phyloP scores from a whole-genome alignment of 2,113 vertebrate species.

The Colossoma macropomum region DNA sequence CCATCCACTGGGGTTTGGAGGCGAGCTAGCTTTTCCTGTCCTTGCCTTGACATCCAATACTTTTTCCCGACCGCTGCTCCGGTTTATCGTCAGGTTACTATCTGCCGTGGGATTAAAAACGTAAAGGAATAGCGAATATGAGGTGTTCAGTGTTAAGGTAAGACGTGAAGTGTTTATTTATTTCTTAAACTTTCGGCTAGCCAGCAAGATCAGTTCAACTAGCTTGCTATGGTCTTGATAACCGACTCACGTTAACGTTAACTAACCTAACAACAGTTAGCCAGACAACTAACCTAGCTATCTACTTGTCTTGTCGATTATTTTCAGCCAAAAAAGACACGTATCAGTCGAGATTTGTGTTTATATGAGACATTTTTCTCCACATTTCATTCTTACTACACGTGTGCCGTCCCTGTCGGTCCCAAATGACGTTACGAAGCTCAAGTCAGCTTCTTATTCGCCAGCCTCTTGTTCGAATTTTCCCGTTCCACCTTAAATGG shows the following conservation, averaged over 20 bases:
- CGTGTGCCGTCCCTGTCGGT: too few species aligned
- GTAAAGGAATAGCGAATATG: not conserved
- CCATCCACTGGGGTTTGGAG: not conserved
- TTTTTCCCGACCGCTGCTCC: not conserved
- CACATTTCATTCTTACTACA: too few species aligned
- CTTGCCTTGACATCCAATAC: slow-evolving; percentile 32
- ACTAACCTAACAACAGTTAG: not conserved
- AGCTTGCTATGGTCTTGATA: not conserved
- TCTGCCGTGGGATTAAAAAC: not conserved
- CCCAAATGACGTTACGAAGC: too few species aligned
- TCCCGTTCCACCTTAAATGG: too few species aligned
- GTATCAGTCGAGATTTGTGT: too few species aligned
- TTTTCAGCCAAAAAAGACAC: not conserved
- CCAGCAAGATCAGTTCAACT: not conserved
- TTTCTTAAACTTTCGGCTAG: not conserved
- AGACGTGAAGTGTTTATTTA: not conserved
- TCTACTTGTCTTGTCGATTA: not conserved
- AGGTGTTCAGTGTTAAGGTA: slow-evolving; percentile 22
- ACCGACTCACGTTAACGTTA: not conserved
- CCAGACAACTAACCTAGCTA: too few species aligned
- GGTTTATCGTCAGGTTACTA: not conserved
- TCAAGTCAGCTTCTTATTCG: too few species aligned
- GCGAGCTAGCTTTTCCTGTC: slow-evolving; percentile 1
- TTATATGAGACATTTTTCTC: too few species aligned
- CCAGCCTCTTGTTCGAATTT: too few species aligned